Evolutionary conservation across 2,797 vertebrate species (phyloP).

Genomic region (Cyprinodon diabolis): DNA sequence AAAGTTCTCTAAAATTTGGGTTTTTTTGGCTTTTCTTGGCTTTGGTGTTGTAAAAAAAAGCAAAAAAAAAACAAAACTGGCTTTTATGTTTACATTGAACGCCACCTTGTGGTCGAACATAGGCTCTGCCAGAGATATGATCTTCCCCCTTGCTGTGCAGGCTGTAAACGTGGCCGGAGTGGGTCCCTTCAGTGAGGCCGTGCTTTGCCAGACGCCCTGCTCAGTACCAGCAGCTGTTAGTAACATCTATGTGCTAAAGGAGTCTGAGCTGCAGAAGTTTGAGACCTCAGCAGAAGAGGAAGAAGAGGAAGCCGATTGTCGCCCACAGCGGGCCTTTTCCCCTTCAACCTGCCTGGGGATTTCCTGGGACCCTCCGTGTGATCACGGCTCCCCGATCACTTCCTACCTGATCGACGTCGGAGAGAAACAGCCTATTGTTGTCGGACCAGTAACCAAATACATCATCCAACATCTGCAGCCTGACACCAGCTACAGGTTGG

Average conservation of each 20-base stretch:
- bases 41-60: neutral
- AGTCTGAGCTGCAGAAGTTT: conserved; percentile 84
- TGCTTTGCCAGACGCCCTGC: conserved; percentile 90
- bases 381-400: conserved; percentile 93
- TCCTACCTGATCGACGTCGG: conserved; percentile 96
- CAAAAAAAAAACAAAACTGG: neutral
- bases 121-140: neutral
- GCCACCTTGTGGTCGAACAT: conserved; percentile 62
- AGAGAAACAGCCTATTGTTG: conserved; percentile 88
- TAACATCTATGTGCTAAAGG: conserved; percentile 86
- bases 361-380: conserved; percentile 90
- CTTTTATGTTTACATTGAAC: conserved; percentile 37
- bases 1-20: neutral
- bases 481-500: conserved; percentile 97
- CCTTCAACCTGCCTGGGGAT: conserved; percentile 93
- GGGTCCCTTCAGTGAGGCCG: conserved; percentile 91
- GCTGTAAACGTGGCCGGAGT: conserved; percentile 90
- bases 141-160: conserved; percentile 58
- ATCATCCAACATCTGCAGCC: conserved; percentile 92
- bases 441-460: conserved; percentile 87
- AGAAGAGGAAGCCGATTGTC: conserved; percentile 50
- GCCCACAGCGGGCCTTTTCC: conserved; percentile 75
- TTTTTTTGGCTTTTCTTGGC: neutral
- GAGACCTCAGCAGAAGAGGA: conserved; percentile 61
- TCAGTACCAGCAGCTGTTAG: conserved; percentile 92